Evolutionary conservation across 2,888 invertebrate genomes (phyloP).

Genomic region (Synergus laeviventris): DNA sequence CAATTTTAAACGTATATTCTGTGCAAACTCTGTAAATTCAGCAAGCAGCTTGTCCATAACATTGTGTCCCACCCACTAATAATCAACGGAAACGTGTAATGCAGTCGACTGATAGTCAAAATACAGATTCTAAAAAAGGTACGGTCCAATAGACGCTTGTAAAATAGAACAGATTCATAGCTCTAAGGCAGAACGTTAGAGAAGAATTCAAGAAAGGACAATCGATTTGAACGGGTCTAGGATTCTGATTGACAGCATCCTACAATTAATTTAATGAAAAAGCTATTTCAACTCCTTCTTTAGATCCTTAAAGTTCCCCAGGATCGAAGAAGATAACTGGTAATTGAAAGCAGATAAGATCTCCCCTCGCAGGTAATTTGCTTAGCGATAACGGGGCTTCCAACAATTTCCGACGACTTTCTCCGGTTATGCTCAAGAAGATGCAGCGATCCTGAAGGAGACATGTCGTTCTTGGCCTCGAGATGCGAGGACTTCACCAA

Average conservation of each 20-base stretch:
- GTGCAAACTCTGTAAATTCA: conserved; percentile 1
- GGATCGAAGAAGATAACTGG: neutral
- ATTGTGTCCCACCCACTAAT: conserved; percentile 26
- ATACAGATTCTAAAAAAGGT: conserved; percentile 54
- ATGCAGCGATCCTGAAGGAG: conserved; percentile 63
- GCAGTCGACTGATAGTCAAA: conserved; percentile 34
- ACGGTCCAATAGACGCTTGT: conserved; percentile 49
- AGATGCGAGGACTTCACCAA: conserved; percentile 69
- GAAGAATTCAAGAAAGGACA: neutral
- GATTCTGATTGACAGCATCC: neutral
- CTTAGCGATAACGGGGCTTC: neutral
- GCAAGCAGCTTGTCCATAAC: neutral
- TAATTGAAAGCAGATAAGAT: neutral
- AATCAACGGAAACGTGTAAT: neutral
- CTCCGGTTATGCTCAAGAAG: conserved; percentile 35
- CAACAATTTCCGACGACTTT: conserved; percentile 15
- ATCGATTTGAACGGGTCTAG: conserved; percentile 12
- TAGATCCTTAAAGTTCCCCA: neutral
- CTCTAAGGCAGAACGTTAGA: conserved; percentile 6
- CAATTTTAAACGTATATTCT: conserved; percentile 60
- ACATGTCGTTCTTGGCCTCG: conserved; percentile 69
- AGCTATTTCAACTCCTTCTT: conserved; percentile 18
- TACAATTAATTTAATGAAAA: conserved; percentile 42
- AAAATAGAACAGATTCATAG: conserved; percentile 28
- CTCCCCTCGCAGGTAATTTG: neutral